Percentiles rank a stretch among this genome's conserved stretches.
Conservation (phyloP, 2,888 invertebrate genomes). For the Pachycephus smyrnensis region DNA sequence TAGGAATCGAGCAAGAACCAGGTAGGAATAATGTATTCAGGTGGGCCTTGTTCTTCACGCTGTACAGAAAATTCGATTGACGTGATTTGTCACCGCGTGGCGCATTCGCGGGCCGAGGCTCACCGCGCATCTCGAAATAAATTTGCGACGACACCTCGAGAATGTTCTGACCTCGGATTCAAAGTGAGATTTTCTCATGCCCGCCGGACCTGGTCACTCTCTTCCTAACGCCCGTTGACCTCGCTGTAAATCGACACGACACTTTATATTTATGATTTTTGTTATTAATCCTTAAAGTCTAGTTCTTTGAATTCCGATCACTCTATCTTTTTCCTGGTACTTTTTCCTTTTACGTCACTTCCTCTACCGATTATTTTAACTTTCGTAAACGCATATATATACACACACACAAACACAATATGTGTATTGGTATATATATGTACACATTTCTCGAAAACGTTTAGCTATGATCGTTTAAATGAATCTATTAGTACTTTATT, state of each 20-base stretch:
- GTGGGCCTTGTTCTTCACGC: not conserved
- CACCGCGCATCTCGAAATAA: not conserved
- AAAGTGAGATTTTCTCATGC: not conserved
- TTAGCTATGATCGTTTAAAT: constrained; percentile 48
- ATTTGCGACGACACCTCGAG: not conserved
- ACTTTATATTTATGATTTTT: not conserved
- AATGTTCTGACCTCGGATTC: not conserved
- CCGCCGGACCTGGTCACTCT: not conserved
- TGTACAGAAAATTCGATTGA: not conserved
- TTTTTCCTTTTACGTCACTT: not conserved
- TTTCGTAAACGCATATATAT: not conserved
- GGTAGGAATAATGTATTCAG: not conserved
- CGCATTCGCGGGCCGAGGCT: not conserved
- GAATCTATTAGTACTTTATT: constrained; percentile 48
- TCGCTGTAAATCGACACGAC: not conserved
- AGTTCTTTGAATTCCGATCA: not conserved
- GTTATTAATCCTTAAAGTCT: not conserved
- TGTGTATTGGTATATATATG: too few relatives aligned
- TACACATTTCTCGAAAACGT: constrained; percentile 31
- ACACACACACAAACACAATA: too few relatives aligned
- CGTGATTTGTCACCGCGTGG: not conserved
- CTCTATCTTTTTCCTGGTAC: not conserved
- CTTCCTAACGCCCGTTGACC: not conserved
- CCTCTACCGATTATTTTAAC: not conserved
- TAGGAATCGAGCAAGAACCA: not conserved